phyloP scores from a whole-genome alignment of 2,797 vertebrate genomes.

The Rhinatrema bivittatum region DNA sequence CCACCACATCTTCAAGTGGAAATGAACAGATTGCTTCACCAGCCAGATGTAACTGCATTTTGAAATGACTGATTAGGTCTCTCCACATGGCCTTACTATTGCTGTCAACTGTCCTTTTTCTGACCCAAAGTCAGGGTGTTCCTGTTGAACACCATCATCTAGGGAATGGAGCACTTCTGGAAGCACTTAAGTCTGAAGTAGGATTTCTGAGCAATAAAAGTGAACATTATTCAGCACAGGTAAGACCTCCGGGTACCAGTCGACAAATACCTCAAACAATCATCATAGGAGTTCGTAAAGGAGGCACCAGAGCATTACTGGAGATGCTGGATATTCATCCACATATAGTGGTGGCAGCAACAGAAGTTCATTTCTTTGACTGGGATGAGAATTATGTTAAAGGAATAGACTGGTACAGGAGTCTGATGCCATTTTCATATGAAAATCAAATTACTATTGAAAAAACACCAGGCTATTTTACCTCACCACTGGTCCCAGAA shows the following conservation, averaged over 20 bases:
- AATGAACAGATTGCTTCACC: slow-evolving; percentile 28
- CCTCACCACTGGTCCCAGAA: slow-evolving; percentile 75
- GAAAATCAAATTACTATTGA: slow-evolving; percentile 87
- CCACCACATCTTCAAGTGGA: slow-evolving; percentile 41
- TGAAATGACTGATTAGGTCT: slow-evolving; percentile 32
- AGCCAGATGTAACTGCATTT: slow-evolving; percentile 18
- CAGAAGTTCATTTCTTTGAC: slow-evolving; percentile 91
- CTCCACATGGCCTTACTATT: slow-evolving; percentile 74
- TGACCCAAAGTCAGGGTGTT: slow-evolving; percentile 60
- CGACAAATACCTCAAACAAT: slow-evolving; percentile 79
- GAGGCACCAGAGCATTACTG: slow-evolving; percentile 80
- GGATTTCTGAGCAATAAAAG: slow-evolving; percentile 58
- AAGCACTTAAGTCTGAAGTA: slow-evolving; percentile 48
- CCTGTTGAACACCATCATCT: slow-evolving; percentile 46
- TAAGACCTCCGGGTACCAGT: slow-evolving; percentile 72
- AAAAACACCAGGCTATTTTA: slow-evolving; percentile 92
- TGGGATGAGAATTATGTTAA: slow-evolving; percentile 89
- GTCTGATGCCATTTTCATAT: slow-evolving; percentile 85
- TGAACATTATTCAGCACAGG: slow-evolving; percentile 45
- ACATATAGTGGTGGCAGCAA: slow-evolving; percentile 82
- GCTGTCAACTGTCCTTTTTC: slow-evolving; percentile 67
- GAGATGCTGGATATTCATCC: slow-evolving; percentile 92
- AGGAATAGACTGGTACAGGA: slow-evolving; percentile 85
- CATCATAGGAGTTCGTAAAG: slow-evolving; percentile 87
- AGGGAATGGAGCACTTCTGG: slow-evolving; percentile 46